A percentile compares a stretch with the other conserved stretches of the same genome.
These are phyloP conservation scores for Tangara arthus DNA, from an alignment of 2,797 vertebrate genomes.

Conservation along the genomic window DNA sequence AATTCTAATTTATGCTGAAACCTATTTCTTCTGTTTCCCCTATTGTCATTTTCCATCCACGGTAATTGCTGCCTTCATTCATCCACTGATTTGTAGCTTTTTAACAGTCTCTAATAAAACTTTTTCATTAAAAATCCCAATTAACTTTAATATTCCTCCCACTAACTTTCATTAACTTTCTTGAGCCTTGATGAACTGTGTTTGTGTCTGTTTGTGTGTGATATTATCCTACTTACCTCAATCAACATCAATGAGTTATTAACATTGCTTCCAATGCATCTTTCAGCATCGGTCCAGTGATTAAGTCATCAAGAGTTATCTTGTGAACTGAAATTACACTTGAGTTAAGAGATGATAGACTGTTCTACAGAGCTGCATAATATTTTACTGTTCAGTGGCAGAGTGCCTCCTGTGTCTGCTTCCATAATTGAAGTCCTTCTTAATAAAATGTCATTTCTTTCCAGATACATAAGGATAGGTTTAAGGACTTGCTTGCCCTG, in stretches of 20 bases:
- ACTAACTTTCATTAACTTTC: conserved; percentile 10
- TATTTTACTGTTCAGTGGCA: background rate
- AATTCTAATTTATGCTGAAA: background rate
- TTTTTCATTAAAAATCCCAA: background rate
- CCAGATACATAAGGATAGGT: background rate
- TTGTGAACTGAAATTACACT: background rate
- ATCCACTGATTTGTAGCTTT: background rate
- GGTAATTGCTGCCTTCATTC: background rate
- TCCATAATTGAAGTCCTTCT: background rate
- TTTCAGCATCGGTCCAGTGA: background rate
- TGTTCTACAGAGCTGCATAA: background rate
- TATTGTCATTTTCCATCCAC: background rate
- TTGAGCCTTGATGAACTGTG: background rate
- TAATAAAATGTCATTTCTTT: background rate
- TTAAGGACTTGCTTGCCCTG: background rate
- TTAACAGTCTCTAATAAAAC: background rate
- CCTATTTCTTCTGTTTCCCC: background rate
- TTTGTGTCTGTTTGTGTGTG: background rate
- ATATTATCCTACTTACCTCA: background rate
- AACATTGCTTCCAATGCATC: background rate
- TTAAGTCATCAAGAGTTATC: background rate
- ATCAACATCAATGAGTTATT: background rate
- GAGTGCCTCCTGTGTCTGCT: background rate
- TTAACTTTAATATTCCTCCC: background rate
- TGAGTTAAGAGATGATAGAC: background rate